Evolutionary conservation across 2,797 vertebrate genomes (phyloP), one percentile per base, ranked within the genome.

Genomic region (Danio albolineatus): DNA sequence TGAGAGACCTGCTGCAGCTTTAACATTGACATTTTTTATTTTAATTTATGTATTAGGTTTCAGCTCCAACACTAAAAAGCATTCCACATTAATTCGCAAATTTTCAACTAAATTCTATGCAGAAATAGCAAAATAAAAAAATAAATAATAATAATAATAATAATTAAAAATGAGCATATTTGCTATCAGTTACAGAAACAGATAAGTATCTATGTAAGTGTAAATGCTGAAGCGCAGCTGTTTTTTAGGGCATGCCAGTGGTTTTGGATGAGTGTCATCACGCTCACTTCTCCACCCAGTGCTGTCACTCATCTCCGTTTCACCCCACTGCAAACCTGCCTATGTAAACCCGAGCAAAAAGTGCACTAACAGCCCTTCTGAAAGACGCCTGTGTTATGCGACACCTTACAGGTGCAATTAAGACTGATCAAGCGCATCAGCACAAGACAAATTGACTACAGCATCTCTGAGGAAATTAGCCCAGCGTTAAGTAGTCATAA

Each of bases 271-370:
- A 28, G 81, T 90, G 91, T 92, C 91, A 69, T 92, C 89, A 89
- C 69, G 81, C 82, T 66, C 73, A 82, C 83, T 67, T 43, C 53
- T 85, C 78, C 83, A 86, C 72, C 81, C 76, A 57, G 28, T 82
- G 75, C 89, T 86, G 91, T 94, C 94, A 94, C 89, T 95, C 94
- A 91, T 92, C 93, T 85, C 91, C 78, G 91, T 95, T 94, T 91
- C 86, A 86, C 92, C 85, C 91, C 91, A 88, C 89, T 88, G 92
- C 91, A 80, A 89, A 82, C 82, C 91, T 85, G 89, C 89, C 91
- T 91, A 92, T 90, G 69, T 86, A 86, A 91, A 86, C 88, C 90
- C 93, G 91, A 91, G 87, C 89, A 82, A 90, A 92, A 93, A 92
- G 89, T 89, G 85, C 84, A 85, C 89, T 90, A 91, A 91, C 92